These are phyloP conservation scores for Ceuthmochares aereus DNA, from an alignment of 2,113 vertebrate species.

Conservation along the genomic window DNA sequence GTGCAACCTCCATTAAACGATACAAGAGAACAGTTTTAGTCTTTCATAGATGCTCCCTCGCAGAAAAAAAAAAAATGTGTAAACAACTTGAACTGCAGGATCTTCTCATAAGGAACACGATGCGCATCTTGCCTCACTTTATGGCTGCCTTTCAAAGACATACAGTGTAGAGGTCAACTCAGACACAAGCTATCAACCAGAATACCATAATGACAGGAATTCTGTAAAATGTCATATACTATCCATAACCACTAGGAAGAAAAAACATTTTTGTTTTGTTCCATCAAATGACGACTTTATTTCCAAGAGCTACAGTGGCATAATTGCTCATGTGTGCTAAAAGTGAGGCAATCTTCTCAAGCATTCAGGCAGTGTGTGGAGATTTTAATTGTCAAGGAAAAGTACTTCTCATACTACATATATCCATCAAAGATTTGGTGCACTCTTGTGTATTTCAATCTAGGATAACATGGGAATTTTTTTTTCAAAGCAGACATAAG, in stretches of 20 bases:
- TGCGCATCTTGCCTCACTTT: not conserved
- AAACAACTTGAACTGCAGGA: not conserved
- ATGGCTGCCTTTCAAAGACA: not conserved
- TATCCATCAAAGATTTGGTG: not conserved
- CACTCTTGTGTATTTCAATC: not conserved
- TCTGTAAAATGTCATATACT: not conserved
- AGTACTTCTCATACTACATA: not conserved
- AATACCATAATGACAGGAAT: not conserved
- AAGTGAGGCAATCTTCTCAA: not conserved
- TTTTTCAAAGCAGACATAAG: not conserved
- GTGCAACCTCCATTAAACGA: not conserved
- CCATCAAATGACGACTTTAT: not conserved
- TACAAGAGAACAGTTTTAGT: not conserved
- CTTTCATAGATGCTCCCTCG: not conserved
- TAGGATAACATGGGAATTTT: not conserved
- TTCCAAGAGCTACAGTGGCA: not conserved
- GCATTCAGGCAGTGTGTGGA: not conserved
- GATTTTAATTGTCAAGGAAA: constrained; percentile 15
- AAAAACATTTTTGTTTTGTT: not conserved
- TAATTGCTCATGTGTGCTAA: not conserved
- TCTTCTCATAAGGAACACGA: not conserved
- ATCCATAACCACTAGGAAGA: not conserved
- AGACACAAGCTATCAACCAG: not conserved
- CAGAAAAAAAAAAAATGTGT: not conserved
- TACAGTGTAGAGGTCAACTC: not conserved